Conservation (phyloP, 2,113 vertebrate genomes). For the Pseudolaguvia tuberculata region DNA sequence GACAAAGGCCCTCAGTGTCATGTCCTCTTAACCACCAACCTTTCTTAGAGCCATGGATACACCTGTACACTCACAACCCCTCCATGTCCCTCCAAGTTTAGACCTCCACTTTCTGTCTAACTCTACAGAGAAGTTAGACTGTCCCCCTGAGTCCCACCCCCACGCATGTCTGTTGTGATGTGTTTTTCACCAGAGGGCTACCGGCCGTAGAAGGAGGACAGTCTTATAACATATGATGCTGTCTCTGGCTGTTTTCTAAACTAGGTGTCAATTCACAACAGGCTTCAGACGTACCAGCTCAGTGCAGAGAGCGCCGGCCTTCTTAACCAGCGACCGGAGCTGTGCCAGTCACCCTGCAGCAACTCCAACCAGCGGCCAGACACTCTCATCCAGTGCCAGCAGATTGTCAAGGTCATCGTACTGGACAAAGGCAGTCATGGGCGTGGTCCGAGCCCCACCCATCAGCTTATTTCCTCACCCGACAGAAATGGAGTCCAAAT, state of each 20-base stretch:
- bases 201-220: slow-evolving; percentile 74
- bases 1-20: slow-evolving; percentile 70
- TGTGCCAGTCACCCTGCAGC: slow-evolving; percentile 62
- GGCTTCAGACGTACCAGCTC: slow-evolving; percentile 99
- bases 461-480: slow-evolving; percentile 75
- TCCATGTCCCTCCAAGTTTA: slow-evolving; percentile 46
- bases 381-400: slow-evolving; percentile 96
- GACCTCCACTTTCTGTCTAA: slow-evolving; percentile 14
- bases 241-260: slow-evolving; percentile 99
- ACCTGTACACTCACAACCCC: slow-evolving; percentile 31
- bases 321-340: slow-evolving; percentile 77
- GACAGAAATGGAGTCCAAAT: slow-evolving; percentile 65
- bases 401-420: slow-evolving; percentile 98
- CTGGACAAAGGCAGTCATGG: slow-evolving; percentile 87
- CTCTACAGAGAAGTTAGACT: slow-evolving; percentile 16
- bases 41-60: slow-evolving; percentile 1
- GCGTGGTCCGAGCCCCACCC: slow-evolving; percentile 83
- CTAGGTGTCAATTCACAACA: slow-evolving; percentile 99
- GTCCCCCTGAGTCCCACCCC: slow-evolving; percentile 52
- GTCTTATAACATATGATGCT: slow-evolving; percentile 98
- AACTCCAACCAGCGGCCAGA: slow-evolving; percentile 74
- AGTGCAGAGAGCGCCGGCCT: slow-evolving; percentile 81
- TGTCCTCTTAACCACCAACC: slow-evolving; percentile 71
- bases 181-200: slow-evolving; percentile 71
- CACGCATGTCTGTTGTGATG: slow-evolving; percentile 63